These are phyloP conservation scores for Falcaria lacertinaria DNA, from an alignment of 2,888 invertebrate species.

Conservation along the genomic window DNA sequence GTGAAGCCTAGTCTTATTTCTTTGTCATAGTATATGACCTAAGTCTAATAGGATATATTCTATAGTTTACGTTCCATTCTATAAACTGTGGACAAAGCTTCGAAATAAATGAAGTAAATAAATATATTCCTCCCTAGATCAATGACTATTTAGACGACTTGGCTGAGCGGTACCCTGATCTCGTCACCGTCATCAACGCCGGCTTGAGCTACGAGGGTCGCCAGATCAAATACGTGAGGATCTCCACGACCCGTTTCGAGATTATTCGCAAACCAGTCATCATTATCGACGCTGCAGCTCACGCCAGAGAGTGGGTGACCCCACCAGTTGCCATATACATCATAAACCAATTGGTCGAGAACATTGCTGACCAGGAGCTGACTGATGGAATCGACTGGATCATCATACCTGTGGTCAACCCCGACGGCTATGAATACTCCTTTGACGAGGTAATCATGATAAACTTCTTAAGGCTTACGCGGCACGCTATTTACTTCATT, in stretches of 20 bases:
- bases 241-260: slow-evolving; percentile 74
- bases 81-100: too few relatives aligned
- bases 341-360: slow-evolving; percentile 82
- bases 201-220: slow-evolving; percentile 80
- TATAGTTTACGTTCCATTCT: too few relatives aligned
- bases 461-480: too few relatives aligned
- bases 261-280: slow-evolving; percentile 76
- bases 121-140: too few relatives aligned
- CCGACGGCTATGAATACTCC: slow-evolving; percentile 87
- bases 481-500: too few relatives aligned
- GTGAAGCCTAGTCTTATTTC: too few relatives aligned
- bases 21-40: too few relatives aligned
- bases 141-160: slow-evolving; percentile 66
- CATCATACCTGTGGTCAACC: slow-evolving; percentile 84
- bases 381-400: slow-evolving; percentile 82
- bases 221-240: slow-evolving; percentile 79
- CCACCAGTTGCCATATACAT: slow-evolving; percentile 83
- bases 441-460: slow-evolving; percentile 65
- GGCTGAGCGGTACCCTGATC: slow-evolving; percentile 60
- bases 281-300: slow-evolving; percentile 81
- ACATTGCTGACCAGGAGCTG: slow-evolving; percentile 67
- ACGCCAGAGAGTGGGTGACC: slow-evolving; percentile 87
- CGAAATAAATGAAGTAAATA: too few relatives aligned
- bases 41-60: too few relatives aligned
- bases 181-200: slow-evolving; percentile 75